Percentiles rank a stretch among this genome's conserved stretches.
These are phyloP conservation scores for Aurelia sp. DNA, from an alignment of 30 jellyfish, hydroid and myxozoan genomes.

Conservation along the genomic window DNA sequence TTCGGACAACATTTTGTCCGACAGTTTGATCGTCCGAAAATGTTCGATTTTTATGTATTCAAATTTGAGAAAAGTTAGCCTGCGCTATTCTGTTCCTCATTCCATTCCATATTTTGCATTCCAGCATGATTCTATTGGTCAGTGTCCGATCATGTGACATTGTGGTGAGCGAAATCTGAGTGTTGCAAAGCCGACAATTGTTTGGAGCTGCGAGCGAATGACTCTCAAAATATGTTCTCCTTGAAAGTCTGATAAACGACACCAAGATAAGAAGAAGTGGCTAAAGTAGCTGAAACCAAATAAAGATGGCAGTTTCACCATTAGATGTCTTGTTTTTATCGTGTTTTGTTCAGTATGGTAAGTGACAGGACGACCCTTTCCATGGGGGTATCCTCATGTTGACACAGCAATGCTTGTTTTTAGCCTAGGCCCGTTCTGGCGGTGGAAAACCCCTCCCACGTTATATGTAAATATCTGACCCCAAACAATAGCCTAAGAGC, in stretches of 20 bases:
- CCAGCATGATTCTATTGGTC: conserved; percentile 28
- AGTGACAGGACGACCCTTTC: not conserved
- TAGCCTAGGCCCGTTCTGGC: conserved; percentile 13
- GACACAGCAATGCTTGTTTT: not conserved
- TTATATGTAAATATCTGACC: conserved; percentile 20
- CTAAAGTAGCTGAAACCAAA: not conserved
- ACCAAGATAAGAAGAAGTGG: conserved; percentile 3
- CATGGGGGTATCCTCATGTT: too few relatives aligned
- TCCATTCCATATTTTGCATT: too few relatives aligned
- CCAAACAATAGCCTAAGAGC: too few relatives aligned
- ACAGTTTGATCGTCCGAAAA: too few relatives aligned
- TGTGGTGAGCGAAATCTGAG: conserved; percentile 66
- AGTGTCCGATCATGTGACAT: conserved; percentile 56
- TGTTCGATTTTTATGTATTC: too few relatives aligned
- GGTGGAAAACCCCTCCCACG: too few relatives aligned
- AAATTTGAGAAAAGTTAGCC: too few relatives aligned
- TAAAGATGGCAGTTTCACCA: conserved; percentile 7
- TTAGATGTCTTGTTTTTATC: not conserved
- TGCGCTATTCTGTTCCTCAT: too few relatives aligned
- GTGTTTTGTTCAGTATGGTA: conserved; percentile 13
- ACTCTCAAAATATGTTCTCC: conserved; percentile 21
- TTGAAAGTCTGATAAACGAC: conserved; percentile 2
- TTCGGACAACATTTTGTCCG: too few relatives aligned
- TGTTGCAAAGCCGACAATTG: conserved; percentile 37
- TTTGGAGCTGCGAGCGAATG: conserved; percentile 42